These are phyloP conservation scores for Chionodraco myersi DNA, from an alignment of 2,113 vertebrate genomes.

Conservation along the genomic window DNA sequence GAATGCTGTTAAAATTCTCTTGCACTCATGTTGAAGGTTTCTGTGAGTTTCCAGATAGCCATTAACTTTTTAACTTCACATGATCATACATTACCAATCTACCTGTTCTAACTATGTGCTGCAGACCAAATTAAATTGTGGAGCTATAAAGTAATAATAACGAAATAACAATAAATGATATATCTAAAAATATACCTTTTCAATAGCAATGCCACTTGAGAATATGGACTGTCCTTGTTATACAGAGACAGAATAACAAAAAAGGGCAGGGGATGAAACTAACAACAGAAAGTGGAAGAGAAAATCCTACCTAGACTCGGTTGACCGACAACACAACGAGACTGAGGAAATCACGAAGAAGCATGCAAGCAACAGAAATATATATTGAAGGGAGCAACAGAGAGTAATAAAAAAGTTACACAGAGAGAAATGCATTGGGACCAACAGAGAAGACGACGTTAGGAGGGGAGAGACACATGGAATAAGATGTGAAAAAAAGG, in stretches of 20 bases:
- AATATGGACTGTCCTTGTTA: conserved; percentile 5
- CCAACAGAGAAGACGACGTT: conserved; percentile 13
- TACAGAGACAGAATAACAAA: conserved; percentile 17
- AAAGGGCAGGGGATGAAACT: conserved; percentile 16
- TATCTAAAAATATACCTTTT: conserved; percentile 20
- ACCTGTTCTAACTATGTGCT: conserved; percentile 8
- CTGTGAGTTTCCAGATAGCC: background rate
- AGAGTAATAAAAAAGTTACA: conserved; percentile 45
- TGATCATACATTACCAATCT: background rate
- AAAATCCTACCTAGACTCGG: conserved; percentile 27
- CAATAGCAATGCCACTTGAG: conserved; percentile 17
- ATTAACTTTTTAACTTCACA: background rate
- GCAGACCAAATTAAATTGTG: conserved; percentile 6
- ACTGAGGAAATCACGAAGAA: conserved; percentile 51
- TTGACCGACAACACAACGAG: conserved; percentile 33
- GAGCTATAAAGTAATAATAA: background rate
- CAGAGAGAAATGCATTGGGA: conserved; percentile 8
- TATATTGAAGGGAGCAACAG: conserved; percentile 42
- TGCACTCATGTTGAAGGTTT: background rate
- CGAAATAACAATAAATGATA: conserved; percentile 35
- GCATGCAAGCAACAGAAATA: conserved; percentile 55
- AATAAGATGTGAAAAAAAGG: conserved; percentile 26
- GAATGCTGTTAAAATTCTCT: background rate
- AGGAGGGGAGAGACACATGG: conserved; percentile 5
- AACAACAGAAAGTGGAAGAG: conserved; percentile 35